Percentiles rank a stretch among this genome's conserved stretches.
phyloP scores from a whole-genome alignment of 2,797 vertebrate genomes.

The Gambelia wislizenii region DNA sequence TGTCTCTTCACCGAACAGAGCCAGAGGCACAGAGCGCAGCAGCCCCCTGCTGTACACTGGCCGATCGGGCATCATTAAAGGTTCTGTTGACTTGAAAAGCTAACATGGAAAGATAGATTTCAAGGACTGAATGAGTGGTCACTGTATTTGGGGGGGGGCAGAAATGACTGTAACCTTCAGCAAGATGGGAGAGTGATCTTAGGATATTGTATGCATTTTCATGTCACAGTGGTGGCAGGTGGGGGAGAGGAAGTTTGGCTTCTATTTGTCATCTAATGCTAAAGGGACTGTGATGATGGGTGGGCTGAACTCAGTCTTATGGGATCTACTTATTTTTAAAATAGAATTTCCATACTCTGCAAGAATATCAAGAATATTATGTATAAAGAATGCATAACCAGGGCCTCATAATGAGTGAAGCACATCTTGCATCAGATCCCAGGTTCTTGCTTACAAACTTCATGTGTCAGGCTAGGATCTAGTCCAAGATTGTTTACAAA shows the following conservation, averaged over 20 bases:
- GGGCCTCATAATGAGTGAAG: not conserved
- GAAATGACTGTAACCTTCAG: not conserved
- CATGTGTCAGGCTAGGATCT: not conserved
- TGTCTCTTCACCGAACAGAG: slow-evolving; percentile 68
- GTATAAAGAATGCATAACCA: not conserved
- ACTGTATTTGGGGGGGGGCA: not conserved
- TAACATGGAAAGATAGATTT: slow-evolving; percentile 38
- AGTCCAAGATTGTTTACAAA: not conserved
- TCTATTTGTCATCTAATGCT: not conserved
- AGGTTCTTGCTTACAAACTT: not conserved
- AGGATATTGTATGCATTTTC: not conserved
- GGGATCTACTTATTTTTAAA: not conserved
- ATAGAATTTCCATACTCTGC: not conserved
- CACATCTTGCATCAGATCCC: not conserved
- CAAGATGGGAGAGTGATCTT: not conserved
- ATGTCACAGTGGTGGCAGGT: no score
- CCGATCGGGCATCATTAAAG: slow-evolving; percentile 68
- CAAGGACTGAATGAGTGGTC: not conserved
- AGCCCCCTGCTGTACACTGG: slow-evolving; percentile 63
- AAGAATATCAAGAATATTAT: not conserved
- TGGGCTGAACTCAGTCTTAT: not conserved
- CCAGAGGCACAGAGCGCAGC: slow-evolving; percentile 51
- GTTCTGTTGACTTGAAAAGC: slow-evolving; percentile 67
- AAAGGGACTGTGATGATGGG: not conserved
- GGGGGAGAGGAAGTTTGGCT: no score